phyloP scores from a whole-genome alignment of 1,140 invertebrate species.

The Panulirus ornatus region DNA sequence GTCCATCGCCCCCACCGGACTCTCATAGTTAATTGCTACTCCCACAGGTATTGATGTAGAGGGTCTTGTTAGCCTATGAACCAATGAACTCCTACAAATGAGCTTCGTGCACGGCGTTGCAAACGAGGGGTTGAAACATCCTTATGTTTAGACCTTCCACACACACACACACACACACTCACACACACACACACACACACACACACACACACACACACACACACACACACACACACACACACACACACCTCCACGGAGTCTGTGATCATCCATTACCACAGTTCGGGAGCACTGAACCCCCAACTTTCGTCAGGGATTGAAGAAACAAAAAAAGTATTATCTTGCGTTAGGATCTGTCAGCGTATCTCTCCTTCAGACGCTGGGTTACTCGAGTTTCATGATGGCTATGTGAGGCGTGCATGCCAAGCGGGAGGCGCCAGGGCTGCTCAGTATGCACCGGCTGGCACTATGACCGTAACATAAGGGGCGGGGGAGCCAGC shows the following conservation, averaged over 20 bases:
- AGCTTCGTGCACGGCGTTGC: constrained; percentile 10
- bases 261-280: no score
- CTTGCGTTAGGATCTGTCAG: background rate
- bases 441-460: constrained; percentile 34
- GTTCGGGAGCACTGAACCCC: no score
- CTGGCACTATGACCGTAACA: constrained; percentile 1
- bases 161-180: no score
- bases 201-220: no score
- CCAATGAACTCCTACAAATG: constrained; percentile 42
- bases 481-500: background rate
- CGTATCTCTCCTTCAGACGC: background rate
- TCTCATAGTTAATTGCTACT: constrained; percentile 54
- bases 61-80: constrained; percentile 44
- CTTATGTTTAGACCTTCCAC: no score
- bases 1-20: constrained; percentile 31
- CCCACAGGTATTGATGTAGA: constrained; percentile 32
- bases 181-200: no score
- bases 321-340: background rate
- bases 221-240: background rate
- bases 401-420: constrained; percentile 1
- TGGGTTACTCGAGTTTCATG: background rate
- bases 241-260: background rate
- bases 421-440: background rate
- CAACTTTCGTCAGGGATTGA: background rate
- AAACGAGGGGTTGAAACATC: background rate